A percentile compares a stretch with the other conserved stretches of the same genome.
Conservation (phyloP, 23 tunicate species). For the Phallusia fumigata region DNA sequence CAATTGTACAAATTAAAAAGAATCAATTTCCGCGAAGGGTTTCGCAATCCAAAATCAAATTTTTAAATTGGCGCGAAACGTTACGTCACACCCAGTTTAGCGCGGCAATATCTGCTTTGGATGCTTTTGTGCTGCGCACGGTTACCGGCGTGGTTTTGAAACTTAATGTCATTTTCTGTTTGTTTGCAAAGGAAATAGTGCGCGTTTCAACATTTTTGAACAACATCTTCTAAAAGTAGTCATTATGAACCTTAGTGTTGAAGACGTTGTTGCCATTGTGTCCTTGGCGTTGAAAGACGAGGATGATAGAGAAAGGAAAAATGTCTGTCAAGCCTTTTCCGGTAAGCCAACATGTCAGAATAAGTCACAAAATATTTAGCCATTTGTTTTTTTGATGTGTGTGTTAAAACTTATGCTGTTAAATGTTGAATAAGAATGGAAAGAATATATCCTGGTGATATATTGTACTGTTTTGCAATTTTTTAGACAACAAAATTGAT, state of each 20-base stretch:
- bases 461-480: neutral
- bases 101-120: neutral
- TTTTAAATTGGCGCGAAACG: neutral
- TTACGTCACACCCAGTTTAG: conserved; percentile 4
- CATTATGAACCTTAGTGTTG: conserved; percentile 12
- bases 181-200: conserved; percentile 5
- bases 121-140: neutral
- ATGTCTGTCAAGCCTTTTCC: neutral
- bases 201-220: neutral
- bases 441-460: conserved; percentile 3
- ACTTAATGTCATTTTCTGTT: neutral
- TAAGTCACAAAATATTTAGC: neutral
- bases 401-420: neutral
- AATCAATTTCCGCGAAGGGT: neutral
- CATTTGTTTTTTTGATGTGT: neutral
- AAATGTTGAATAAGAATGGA: neutral
- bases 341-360: conserved; percentile 4
- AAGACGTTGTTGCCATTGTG: conserved; percentile 12
- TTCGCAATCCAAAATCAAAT: neutral
- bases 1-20: neutral
- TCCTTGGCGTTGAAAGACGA: conserved; percentile 15
- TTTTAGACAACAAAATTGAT: conserved; percentile 25
- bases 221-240: neutral
- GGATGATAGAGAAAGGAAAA: neutral
- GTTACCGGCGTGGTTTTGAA: neutral